phyloP scores from a whole-genome alignment of 2,888 invertebrate species.

The Chouioia cunea region DNA sequence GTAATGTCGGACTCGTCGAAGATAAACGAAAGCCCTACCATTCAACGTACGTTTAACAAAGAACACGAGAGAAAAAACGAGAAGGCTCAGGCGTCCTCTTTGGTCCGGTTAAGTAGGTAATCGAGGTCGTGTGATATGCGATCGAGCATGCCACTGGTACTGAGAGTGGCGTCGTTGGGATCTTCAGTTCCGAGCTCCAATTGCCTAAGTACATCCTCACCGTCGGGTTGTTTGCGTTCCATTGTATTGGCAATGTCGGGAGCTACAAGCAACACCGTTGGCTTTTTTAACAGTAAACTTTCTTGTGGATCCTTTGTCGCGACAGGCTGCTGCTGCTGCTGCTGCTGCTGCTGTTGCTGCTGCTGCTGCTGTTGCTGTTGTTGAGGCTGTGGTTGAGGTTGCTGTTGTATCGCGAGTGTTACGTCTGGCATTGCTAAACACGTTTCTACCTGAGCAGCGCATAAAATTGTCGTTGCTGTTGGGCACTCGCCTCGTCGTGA shows the following conservation, averaged over 20 bases:
- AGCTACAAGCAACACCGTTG: slow-evolving; percentile 4
- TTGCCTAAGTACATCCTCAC: slow-evolving; percentile 52
- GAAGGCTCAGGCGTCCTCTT: slow-evolving; percentile 40
- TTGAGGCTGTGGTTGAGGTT: not conserved
- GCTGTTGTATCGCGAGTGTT: slow-evolving; percentile 56
- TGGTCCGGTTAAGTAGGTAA: slow-evolving; percentile 80
- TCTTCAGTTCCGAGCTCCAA: slow-evolving; percentile 12
- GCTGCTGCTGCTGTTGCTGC: not conserved
- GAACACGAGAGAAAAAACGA: not conserved
- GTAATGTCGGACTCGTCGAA: too few species aligned
- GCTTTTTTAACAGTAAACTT: not conserved
- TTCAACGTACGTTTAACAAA: too few species aligned
- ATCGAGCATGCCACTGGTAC: slow-evolving; percentile 76
- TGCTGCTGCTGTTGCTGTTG: not conserved
- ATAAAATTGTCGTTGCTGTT: slow-evolving; percentile 56
- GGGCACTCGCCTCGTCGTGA: not conserved
- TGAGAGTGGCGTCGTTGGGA: slow-evolving; percentile 49
- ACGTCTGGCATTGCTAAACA: slow-evolving; percentile 63
- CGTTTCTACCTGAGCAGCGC: slow-evolving; percentile 64
- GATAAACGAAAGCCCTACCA: not conserved
- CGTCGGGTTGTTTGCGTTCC: slow-evolving; percentile 63
- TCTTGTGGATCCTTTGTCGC: too few species aligned
- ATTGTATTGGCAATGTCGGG: slow-evolving; percentile 65
- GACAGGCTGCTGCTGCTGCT: too few species aligned
- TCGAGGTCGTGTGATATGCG: slow-evolving; percentile 86